Evolutionary conservation across 2,113 vertebrate species (phyloP), one percentile per base, ranked within the genome.

Genomic region (Sprattus sprattus): DNA sequence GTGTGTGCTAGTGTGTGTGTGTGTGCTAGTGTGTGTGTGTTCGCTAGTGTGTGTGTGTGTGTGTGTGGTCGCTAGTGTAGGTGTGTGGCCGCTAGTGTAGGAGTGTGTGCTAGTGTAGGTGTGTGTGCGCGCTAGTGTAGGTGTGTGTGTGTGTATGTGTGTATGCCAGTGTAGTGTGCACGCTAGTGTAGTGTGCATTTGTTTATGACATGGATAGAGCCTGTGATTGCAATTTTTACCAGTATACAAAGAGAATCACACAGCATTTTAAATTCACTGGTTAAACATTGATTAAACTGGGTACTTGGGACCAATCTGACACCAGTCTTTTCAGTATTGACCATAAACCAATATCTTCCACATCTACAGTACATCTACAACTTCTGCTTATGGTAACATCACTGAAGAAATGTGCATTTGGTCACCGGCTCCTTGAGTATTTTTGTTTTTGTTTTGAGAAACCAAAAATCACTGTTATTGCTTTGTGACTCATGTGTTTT

Each of bases 341-440:
- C 11, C 71, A 39, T 39, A 15, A 13, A 32, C 13, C 44, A 1
- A 39, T 39, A 39, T 60, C 54, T 39, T 39, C 71, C 71, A 78
- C 71, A 78, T 67, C 84, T 8, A 49, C 81, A 83, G 39, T 39
- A 39, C 39, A 39, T 39, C 81, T 4, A 11, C 39, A 15, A 83
- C 5, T 16, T 71, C 81, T 83, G 60, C 49, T 49, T 28, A 52
- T 89, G 54, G 89, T 71, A 11, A 15, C 71, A 39, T 78, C 82
- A 83, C 89, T 87, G 67, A 88, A 81, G 25, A 90, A 86, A 92
- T 95, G 94, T 95, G 94, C 94, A 94, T 92, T 92, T 93, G 92
- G 92, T 92, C 88, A 90, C 91, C 84, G 86, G 88, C 87, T 90
- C 85, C 92, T 92, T 71, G 92, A 57, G 89, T 78, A 87, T 90